Percentiles rank a stretch among this genome's conserved stretches.
These are phyloP conservation scores for Mactra quadrangularis DNA, from an alignment of 1,140 invertebrate genomes.

Conservation along the genomic window DNA sequence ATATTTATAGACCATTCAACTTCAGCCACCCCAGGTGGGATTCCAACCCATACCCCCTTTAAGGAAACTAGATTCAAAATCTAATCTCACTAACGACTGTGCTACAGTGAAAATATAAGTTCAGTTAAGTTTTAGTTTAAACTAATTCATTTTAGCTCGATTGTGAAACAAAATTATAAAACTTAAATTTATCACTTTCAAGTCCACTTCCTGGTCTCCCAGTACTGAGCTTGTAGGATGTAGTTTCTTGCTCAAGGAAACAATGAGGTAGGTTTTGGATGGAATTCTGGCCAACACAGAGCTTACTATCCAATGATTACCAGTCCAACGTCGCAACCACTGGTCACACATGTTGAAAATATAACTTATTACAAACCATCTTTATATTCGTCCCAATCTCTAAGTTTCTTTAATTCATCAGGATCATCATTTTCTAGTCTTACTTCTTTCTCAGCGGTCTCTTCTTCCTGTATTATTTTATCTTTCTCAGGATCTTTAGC, in stretches of 20 bases:
- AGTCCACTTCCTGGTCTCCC: no score
- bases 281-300: neutral
- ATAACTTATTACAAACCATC: conserved; percentile 85
- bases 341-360: neutral
- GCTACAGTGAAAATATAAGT: no score
- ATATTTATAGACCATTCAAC: no score
- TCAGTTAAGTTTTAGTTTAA: no score
- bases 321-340: neutral
- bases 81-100: no score
- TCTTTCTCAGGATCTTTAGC: conserved; percentile 76
- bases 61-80: no score
- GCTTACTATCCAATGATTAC: neutral
- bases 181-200: neutral
- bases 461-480: conserved; percentile 84
- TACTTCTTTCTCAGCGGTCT: conserved; percentile 86
- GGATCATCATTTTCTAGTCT: conserved; percentile 91
- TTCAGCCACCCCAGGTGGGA: no score
- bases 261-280: neutral
- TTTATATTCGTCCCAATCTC: conserved; percentile 95
- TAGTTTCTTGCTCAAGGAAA: no score
- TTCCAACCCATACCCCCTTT: no score
- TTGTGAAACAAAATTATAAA: no score
- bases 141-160: no score
- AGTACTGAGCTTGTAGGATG: no score
- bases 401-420: conserved; percentile 87